Conservation (phyloP, 2,888 invertebrate genomes). For the Scaptomyza caliginosa region DNA sequence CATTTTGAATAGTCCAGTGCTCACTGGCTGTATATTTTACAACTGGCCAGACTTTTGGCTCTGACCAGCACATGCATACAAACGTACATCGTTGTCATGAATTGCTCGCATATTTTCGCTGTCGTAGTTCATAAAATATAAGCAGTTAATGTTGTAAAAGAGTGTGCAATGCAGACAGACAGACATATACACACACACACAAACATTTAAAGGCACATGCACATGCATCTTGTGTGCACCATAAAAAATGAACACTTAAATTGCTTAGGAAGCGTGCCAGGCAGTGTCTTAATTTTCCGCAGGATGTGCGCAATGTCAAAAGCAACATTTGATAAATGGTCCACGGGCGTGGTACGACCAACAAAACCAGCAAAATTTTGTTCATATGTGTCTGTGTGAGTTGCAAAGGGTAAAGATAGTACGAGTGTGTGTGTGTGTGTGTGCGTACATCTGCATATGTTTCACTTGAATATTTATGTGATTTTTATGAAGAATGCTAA, state of each 20-base stretch:
- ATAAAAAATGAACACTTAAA: slow-evolving; percentile 68
- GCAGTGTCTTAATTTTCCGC: slow-evolving; percentile 76
- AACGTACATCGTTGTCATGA: background rate
- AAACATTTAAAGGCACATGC: background rate
- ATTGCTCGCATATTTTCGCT: slow-evolving; percentile 23
- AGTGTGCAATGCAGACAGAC: slow-evolving; percentile 1
- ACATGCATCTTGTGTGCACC: slow-evolving; percentile 27
- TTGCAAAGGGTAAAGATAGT: slow-evolving; percentile 14
- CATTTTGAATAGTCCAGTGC: background rate
- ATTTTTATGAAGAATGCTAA: slow-evolving; percentile 48
- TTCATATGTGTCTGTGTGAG: background rate
- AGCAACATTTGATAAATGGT: slow-evolving; percentile 74
- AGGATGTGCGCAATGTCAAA: slow-evolving; percentile 76
- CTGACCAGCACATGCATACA: background rate
- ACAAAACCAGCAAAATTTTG: slow-evolving; percentile 28
- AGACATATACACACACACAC: background rate
- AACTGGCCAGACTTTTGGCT: background rate
- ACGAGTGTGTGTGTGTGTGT: slow-evolving; percentile 1
- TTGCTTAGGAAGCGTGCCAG: slow-evolving; percentile 73
- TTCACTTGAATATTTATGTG: slow-evolving; percentile 65
- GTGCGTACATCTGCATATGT: slow-evolving; percentile 39
- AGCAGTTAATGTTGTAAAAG: slow-evolving; percentile 20
- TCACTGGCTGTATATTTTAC: background rate
- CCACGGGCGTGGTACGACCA: slow-evolving; percentile 39
- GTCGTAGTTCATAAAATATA: slow-evolving; percentile 29